Conservation (phyloP, 2,797 vertebrate species). For the Artibeus jamaicensis region DNA sequence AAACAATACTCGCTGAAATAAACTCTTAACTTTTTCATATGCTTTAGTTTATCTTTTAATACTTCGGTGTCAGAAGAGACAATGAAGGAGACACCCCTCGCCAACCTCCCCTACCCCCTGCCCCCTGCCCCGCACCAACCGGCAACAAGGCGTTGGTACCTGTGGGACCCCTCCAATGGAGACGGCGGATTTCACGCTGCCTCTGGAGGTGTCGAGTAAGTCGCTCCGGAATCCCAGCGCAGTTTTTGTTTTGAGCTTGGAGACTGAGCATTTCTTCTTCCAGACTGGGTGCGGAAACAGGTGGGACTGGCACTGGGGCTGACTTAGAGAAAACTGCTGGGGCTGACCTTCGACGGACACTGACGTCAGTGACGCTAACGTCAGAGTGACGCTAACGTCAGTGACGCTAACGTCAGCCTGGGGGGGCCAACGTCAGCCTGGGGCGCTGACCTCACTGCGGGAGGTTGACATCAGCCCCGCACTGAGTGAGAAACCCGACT, state of each 20-base stretch:
- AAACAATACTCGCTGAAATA: neutral
- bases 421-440: too few relatives aligned
- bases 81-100: neutral
- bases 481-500: too few relatives aligned
- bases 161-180: neutral
- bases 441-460: neutral
- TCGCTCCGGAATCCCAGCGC: fast-evolving
- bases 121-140: fast-evolving
- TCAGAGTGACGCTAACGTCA: too few relatives aligned
- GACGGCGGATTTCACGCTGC: fast-evolving
- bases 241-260: neutral
- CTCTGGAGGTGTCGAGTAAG: too few relatives aligned
- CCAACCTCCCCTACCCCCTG: neutral
- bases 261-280: neutral
- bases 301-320: fast-evolving
- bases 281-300: fast-evolving
- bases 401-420: neutral
- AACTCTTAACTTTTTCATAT: neutral
- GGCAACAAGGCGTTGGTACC: neutral
- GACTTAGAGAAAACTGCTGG: neutral
- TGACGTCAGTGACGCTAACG: too few relatives aligned
- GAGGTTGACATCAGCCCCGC: neutral
- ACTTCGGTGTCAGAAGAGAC: neutral
- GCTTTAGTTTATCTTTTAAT: neutral
- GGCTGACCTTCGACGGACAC: too few relatives aligned